Percentiles rank a stretch among this genome's conserved stretches.
Evolutionary conservation across 2,888 invertebrate genomes (phyloP).

Genomic region (Caenorhabditis plicata): DNA sequence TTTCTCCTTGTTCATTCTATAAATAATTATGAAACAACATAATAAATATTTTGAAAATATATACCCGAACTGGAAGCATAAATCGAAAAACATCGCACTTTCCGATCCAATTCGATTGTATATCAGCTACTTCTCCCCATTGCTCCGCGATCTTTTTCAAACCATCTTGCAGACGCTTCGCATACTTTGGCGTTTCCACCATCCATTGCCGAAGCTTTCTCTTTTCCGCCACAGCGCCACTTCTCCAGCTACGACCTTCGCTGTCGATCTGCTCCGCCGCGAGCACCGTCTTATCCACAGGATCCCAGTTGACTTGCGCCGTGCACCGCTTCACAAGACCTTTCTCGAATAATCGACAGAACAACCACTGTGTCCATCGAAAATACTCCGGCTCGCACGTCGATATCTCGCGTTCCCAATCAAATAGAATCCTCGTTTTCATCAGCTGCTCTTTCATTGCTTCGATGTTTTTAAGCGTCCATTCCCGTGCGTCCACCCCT

Average conservation of each 20-base stretch:
- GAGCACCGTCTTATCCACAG: conserved; percentile 91
- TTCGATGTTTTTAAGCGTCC: conserved; percentile 83
- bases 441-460: conserved; percentile 81
- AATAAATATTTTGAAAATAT: too few species aligned
- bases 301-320: conserved; percentile 89
- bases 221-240: conserved; percentile 89
- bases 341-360: conserved; percentile 81
- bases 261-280: conserved; percentile 94
- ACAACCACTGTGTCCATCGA: conserved; percentile 89
- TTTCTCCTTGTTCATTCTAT: conserved; percentile 1
- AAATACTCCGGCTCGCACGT: conserved; percentile 70
- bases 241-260: conserved; percentile 76
- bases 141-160: conserved; percentile 42
- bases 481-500: conserved; percentile 78
- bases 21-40: too few species aligned
- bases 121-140: conserved; percentile 61
- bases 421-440: conserved; percentile 81
- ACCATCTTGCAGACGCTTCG: conserved; percentile 62
- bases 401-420: conserved; percentile 84
- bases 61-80: conserved; percentile 50
- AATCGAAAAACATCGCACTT: conserved; percentile 62
- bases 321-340: conserved; percentile 77
- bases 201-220: conserved; percentile 90
- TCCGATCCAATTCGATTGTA: conserved; percentile 68
- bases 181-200: conserved; percentile 78